Evolutionary conservation across 2,888 invertebrate species (phyloP), one percentile per base, ranked within the genome.

Genomic region (Panopea generosa): DNA sequence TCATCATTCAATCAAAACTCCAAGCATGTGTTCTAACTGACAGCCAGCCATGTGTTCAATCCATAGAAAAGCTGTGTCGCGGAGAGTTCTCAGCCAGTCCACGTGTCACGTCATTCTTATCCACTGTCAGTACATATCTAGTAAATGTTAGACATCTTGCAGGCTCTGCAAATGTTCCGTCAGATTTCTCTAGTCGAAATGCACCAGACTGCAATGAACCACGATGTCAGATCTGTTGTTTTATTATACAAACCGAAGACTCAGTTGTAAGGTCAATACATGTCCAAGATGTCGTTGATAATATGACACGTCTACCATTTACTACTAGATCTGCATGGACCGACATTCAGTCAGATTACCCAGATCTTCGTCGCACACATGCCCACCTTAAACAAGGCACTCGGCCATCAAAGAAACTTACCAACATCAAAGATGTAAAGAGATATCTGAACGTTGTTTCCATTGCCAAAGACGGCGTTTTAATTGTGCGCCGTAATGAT

Each of bases 31-130:
- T 68, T 14, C 22, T 60, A 9, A 68, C 68, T 18, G 68, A 84
- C 66, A 80, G 83, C 50, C 43, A 78, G 29, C 80, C 81, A 24
- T 86, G 84, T 71, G 84, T 84, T 1, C 82, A 85, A 43, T 81
- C 84, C 1, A 68, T 76, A 40, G 76, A 75, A 11, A 85, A 83
- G 27, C 55, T 82, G 3, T 59, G 77, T 49, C 63, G 82, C 4
- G 83, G 84, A 16, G 79, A 83, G 47, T 84, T 84, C 29, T 81
- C 81, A 9, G 67, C 72, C 14, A 85, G 82, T 45, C 76, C 83
- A 0, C 45, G 80, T 2, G 76, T 84, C 0, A 69, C 77, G 0
- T 77, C 83, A 18, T 83, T 86, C 49, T 55, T 79, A 14, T 61
- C 82, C 2, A 68, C 53, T 2, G 74, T 72, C 3, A 84, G 81